Conservation (phyloP, 2,888 invertebrate species). For the Micoletzkya japonica region DNA sequence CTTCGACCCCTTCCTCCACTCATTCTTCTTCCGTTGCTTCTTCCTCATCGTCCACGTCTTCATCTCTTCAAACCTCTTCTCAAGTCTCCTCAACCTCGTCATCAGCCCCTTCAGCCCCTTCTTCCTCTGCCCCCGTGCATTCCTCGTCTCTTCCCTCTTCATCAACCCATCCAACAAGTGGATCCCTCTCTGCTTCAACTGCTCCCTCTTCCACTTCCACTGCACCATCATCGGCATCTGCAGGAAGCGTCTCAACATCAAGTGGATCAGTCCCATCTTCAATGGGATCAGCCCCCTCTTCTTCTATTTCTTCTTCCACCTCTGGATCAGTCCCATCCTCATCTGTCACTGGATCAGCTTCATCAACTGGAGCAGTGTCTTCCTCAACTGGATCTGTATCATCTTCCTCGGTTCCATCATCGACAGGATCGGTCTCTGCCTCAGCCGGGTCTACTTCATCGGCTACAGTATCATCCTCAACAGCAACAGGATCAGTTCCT, state of each 20-base stretch:
- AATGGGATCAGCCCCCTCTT: background rate
- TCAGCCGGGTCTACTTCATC: background rate
- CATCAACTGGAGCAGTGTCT: background rate
- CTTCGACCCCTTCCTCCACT: background rate
- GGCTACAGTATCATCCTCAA: too few relatives aligned
- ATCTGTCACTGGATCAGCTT: background rate
- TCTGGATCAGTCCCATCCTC: background rate
- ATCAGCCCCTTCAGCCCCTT: conserved; percentile 30
- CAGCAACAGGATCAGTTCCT: background rate
- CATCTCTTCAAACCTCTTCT: background rate
- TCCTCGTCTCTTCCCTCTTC: conserved; percentile 33
- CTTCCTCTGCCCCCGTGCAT: conserved; percentile 28
- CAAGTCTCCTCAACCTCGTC: conserved; percentile 17
- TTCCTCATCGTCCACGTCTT: background rate
- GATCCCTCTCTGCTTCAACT: background rate
- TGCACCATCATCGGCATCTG: background rate
- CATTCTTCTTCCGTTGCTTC: background rate
- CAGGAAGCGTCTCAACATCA: background rate
- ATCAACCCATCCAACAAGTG: background rate
- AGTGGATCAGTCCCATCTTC: background rate
- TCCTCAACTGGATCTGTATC: background rate
- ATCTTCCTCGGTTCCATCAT: background rate
- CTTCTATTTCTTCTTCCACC: background rate
- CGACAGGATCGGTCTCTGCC: background rate
- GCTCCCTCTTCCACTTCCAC: background rate